Evolutionary conservation across 2,113 vertebrate species (phyloP), one percentile per base, ranked within the genome.

Genomic region (Dicrurus megarhynchus): DNA sequence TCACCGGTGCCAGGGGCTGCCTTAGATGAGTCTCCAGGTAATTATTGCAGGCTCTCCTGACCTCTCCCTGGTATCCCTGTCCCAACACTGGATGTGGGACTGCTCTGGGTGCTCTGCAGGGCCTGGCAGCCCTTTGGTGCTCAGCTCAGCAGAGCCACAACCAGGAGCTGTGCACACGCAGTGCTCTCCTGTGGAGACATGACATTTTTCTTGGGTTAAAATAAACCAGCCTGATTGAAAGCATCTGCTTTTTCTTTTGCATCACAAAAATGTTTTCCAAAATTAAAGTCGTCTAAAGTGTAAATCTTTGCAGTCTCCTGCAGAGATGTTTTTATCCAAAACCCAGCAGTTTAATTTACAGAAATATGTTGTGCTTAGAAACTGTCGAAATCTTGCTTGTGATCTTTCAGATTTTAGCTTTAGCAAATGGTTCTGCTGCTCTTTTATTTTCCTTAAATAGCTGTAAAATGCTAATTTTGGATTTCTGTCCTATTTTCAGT

Each of bases 161-260:
- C 20, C 24, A 16, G 88, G 68, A 92, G 91, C 78, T 4, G 5
- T 50, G 90, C 89, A 42, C 84, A 35, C 4, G 0, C 32, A 73
- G 49, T 60, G 89, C 93, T 95, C 79, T 97, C 84, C 5, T 39
- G 79, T 0, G 2, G 84, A 80, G 89, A 82, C 63, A 18, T 21
- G 53, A 1, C 78, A 26, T 93, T 93, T 57, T 89, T 53, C 71
- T 49, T 4, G 1, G 55, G 89, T 90, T 96, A 93, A 95, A 94
- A 90, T 95, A 94, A 96, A 88, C 95, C 59, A 9, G 75, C 68
- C 53, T 91, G 92, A 96, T 88, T 78, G 82, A 95, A 93, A 94
- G 88, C 93, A 96, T 95, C 95, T 96, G 96, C 50, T 90, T 94
- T 80, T 70, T 35, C 91, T 95, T 85, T 61, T 67, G 46, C 78